These are phyloP conservation scores for Falco biarmicus DNA, from an alignment of 2,797 vertebrate species.

Conservation along the genomic window DNA sequence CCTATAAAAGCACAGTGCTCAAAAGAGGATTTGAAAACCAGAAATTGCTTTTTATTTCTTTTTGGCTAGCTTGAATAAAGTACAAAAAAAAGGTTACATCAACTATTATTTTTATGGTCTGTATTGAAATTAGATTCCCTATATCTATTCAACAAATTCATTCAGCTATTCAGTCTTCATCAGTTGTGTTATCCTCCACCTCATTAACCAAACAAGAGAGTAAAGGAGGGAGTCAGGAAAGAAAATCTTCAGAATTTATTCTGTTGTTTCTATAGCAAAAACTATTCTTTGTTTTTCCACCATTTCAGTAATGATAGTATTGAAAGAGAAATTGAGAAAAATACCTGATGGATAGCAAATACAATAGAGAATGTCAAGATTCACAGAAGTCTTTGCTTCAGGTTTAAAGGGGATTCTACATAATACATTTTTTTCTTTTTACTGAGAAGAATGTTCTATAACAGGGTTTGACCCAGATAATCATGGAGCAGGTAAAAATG, in stretches of 20 bases:
- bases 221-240: background rate
- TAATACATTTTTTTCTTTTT: background rate
- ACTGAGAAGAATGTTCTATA: background rate
- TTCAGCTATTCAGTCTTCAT: slow-evolving; percentile 21
- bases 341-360: background rate
- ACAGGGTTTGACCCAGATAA: background rate
- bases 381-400: background rate
- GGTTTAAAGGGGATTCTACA: background rate
- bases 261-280: background rate
- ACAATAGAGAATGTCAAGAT: background rate
- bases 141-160: background rate
- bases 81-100: background rate
- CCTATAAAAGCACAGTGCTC: background rate
- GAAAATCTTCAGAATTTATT: background rate
- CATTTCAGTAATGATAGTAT: background rate
- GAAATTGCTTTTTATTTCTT: background rate
- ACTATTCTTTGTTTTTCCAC: background rate
- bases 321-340: background rate
- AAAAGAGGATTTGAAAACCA: background rate
- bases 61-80: background rate
- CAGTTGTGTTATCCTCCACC: background rate
- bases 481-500: background rate
- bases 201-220: background rate
- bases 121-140: slow-evolving; percentile 6
- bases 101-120: slow-evolving; percentile 21